Percentiles rank a stretch among this genome's conserved stretches.
Evolutionary conservation across 2,113 vertebrate genomes (phyloP).

Genomic region (Podarcis muralis): DNA sequence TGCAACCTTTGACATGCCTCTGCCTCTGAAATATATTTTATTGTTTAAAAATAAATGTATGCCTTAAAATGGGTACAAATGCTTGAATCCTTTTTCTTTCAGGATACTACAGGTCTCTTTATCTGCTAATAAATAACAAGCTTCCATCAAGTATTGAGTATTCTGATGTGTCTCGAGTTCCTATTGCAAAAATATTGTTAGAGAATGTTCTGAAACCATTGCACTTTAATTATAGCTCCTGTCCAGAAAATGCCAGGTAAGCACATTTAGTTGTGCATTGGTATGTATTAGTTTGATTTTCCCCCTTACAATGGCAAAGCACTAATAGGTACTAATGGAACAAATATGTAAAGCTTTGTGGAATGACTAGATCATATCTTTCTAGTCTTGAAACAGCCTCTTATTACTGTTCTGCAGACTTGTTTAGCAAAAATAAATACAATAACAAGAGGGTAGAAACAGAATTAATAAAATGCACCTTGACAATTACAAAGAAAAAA

Average conservation of each 20-base stretch:
- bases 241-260: conserved; percentile 92
- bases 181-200: conserved; percentile 92
- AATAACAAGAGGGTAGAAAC: background rate
- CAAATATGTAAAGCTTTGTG: background rate
- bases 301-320: background rate
- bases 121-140: conserved; percentile 92
- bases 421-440: too few relatives aligned
- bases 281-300: background rate
- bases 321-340: conserved; percentile 6
- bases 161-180: conserved; percentile 87
- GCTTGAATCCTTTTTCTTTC: conserved; percentile 21
- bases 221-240: conserved; percentile 98
- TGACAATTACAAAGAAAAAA: background rate
- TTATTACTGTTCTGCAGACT: background rate
- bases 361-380: background rate
- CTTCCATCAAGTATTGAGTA: conserved; percentile 96
- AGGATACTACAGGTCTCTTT: conserved; percentile 96
- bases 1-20: background rate
- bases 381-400: background rate
- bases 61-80: background rate
- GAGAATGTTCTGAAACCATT: conserved; percentile 96
- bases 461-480: background rate
- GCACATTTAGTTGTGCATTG: background rate
- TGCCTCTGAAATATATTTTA: background rate
- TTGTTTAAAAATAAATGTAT: background rate